phyloP scores from a whole-genome alignment of 2,113 vertebrate genomes.

The Meles meles region DNA sequence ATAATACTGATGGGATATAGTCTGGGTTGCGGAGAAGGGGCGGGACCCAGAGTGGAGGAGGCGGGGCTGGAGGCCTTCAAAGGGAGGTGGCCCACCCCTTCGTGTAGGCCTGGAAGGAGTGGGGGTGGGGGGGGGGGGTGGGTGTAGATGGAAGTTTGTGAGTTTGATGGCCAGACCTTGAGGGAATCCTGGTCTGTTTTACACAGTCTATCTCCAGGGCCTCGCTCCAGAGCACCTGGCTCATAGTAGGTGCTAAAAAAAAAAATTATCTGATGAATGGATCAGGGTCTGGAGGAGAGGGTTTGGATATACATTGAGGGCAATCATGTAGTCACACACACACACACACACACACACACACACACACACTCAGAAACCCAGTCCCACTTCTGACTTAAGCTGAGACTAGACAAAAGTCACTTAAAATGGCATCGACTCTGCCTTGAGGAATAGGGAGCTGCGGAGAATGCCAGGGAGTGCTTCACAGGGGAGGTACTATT shows the following conservation, averaged over 20 bases:
- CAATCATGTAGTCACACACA: not conserved
- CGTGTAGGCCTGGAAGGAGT: not conserved
- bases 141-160: not conserved
- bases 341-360: not conserved
- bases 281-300: not conserved
- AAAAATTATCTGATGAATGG: not conserved
- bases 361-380: not conserved
- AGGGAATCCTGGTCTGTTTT: not conserved
- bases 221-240: not conserved
- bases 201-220: not conserved
- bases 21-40: not conserved
- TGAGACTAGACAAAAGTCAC: not conserved
- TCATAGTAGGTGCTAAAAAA: not conserved
- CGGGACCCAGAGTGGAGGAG: not conserved
- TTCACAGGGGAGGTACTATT: not conserved
- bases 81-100: not conserved
- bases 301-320: not conserved
- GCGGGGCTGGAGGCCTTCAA: not conserved
- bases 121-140: too few species aligned
- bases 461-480: not conserved
- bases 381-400: not conserved
- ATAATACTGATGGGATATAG: not conserved
- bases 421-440: not conserved
- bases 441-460: not conserved
- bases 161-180: not conserved